Conservation (phyloP, 35 echinoderm and acorn worm species). For the Apostichopus parvimensis region DNA sequence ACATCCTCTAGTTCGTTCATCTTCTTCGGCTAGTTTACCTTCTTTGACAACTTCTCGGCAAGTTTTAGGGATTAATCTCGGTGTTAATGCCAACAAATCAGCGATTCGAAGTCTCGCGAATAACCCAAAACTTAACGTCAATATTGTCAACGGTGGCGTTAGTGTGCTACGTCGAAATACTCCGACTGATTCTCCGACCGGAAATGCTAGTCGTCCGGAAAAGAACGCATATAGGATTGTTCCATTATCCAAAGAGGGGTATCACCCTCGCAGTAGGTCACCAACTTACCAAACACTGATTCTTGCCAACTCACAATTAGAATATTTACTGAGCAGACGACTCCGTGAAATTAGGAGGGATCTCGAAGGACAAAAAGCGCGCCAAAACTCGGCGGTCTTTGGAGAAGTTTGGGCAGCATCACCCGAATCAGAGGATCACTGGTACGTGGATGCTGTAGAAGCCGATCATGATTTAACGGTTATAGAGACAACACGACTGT, state of each 20-base stretch:
- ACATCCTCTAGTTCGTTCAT: not conserved
- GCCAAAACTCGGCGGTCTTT: conserved; percentile 38
- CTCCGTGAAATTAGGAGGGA: conserved; percentile 15
- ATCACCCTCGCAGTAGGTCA: conserved; percentile 39
- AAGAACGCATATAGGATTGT: not conserved
- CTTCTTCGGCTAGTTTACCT: conserved; percentile 2
- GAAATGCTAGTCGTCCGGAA: no score
- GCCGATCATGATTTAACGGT: not conserved
- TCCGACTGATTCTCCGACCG: not conserved
- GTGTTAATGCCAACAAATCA: not conserved
- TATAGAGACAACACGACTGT: conserved; percentile 13
- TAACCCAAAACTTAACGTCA: conserved; percentile 12
- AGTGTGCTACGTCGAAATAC: not conserved
- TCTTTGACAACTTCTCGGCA: not conserved
- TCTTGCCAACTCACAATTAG: conserved; percentile 42
- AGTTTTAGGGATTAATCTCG: not conserved
- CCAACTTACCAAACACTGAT: conserved; percentile 39
- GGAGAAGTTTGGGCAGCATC: not conserved
- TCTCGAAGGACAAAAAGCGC: conserved; percentile 33
- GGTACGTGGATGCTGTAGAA: conserved; percentile 7
- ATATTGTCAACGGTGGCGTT: not conserved
- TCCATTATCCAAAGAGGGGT: not conserved
- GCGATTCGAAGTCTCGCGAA: conserved; percentile 39
- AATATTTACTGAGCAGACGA: not conserved
- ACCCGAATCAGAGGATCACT: not conserved